These are phyloP conservation scores for Tachysurus vachellii DNA, from an alignment of 2,113 vertebrate species.

Conservation along the genomic window DNA sequence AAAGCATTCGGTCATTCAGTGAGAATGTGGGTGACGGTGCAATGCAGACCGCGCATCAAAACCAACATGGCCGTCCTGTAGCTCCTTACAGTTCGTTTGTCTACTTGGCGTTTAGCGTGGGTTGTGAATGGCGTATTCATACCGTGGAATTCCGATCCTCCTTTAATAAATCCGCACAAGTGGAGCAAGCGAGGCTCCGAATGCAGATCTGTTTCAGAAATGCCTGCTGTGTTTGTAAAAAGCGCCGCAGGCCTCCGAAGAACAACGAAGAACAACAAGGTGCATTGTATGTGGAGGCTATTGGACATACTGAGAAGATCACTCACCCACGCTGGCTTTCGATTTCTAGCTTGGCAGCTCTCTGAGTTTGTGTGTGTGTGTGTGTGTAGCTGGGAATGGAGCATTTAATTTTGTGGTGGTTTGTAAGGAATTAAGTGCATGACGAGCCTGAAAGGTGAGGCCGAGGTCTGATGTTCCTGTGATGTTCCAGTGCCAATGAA, in stretches of 20 bases:
- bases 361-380: slow-evolving; percentile 1
- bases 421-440: neutral
- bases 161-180: slow-evolving; percentile 43
- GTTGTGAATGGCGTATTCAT: slow-evolving; percentile 44
- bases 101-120: neutral
- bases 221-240: slow-evolving; percentile 39
- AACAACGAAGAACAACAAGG: slow-evolving; percentile 41
- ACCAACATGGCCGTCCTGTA: neutral
- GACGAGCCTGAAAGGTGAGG: neutral
- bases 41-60: neutral
- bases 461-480: neutral
- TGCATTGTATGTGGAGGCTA: slow-evolving; percentile 46
- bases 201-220: slow-evolving; percentile 33
- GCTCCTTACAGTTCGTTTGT: slow-evolving; percentile 28
- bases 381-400: neutral
- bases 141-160: slow-evolving; percentile 35
- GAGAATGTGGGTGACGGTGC: neutral
- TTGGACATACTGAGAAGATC: slow-evolving; percentile 41
- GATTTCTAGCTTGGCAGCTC: neutral
- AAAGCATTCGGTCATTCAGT: neutral
- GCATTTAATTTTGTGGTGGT: neutral
- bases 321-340: slow-evolving; percentile 36
- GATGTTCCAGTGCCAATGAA: neutral
- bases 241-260: slow-evolving; percentile 10
- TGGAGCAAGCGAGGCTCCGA: slow-evolving; percentile 40